Conservation (phyloP, 1,140 invertebrate species). For the Atta texana region DNA sequence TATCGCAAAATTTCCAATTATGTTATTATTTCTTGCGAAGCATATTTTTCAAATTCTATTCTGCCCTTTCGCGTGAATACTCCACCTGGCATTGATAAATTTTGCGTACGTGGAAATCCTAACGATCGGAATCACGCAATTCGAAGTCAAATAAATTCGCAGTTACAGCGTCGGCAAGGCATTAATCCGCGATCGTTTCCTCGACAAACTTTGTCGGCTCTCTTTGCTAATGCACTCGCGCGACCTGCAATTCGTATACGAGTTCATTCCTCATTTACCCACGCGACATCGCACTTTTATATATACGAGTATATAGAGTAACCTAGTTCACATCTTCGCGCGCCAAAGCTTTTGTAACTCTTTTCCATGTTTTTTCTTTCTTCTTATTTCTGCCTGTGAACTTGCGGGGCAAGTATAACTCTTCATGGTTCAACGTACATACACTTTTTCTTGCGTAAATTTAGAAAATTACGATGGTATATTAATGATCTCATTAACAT, state of each 20-base stretch:
- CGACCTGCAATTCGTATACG: conserved; percentile 26
- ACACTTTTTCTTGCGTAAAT: conserved; percentile 25
- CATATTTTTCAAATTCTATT: conserved; percentile 36
- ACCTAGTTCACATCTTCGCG: conserved; percentile 38
- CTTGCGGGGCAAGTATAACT: conserved; percentile 35
- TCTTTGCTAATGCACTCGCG: conserved; percentile 43
- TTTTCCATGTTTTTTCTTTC: conserved; percentile 2
- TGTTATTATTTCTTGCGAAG: background rate
- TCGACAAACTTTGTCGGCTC: conserved; percentile 37
- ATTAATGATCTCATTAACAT: conserved; percentile 48
- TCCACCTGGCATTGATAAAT: conserved; percentile 27
- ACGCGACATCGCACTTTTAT: conserved; percentile 53
- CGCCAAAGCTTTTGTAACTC: conserved; percentile 22
- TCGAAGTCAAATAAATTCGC: conserved; percentile 45
- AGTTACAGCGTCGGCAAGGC: conserved; percentile 29
- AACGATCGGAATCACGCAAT: conserved; percentile 33
- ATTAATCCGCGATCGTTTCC: conserved; percentile 46
- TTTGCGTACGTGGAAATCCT: conserved; percentile 12
- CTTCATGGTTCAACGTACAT: conserved; percentile 25
- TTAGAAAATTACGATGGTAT: conserved; percentile 16
- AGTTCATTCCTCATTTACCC: conserved; percentile 62
- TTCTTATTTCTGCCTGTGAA: background rate
- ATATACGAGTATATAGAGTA: background rate
- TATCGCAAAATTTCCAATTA: conserved; percentile 23
- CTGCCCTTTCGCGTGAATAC: background rate